Evolutionary conservation across 2,797 vertebrate species (phyloP), one percentile per base, ranked within the genome.

Genomic region (Sternarchorhynchus goeldii): DNA sequence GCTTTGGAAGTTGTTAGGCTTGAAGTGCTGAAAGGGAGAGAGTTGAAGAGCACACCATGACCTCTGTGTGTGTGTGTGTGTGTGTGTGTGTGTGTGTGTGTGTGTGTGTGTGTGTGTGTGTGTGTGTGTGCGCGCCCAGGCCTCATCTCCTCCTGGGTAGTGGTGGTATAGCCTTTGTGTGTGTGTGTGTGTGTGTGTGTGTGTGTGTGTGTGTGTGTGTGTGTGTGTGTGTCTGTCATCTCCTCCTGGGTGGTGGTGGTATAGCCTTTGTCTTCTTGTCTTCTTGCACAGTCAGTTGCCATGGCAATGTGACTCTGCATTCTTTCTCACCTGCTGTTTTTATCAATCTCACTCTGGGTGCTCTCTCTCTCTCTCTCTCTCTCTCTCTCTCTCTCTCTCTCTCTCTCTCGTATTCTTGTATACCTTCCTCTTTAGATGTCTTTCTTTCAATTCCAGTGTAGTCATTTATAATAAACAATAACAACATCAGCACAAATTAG

Each of bases 271-370:
- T 81, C 81, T 83, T 69, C 32, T 57, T 64, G 45, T 45, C 36
- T 75, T 75, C 39, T 4, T 83, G 45, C 58, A 59, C 73, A 72
- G 25, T 76, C 76, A 75, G 81, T 85, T 85, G 60, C 81, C 84
- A 81, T 83, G 70, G 73, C 67, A 70, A 85, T 77, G 0, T 80
- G 73, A 83, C 73, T 80, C 81, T 77, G 76, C 74, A 83, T 85
- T 81, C 70, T 81, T 75, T 62, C 73, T 83, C 78, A 83, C 81
- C 79, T 83, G 79, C 76, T 81, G 79, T 79, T 83, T 85, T 82
- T 79, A 81, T 83, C 73, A 74, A 76, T 82, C 70, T 31, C 69
- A 76, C 76, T 78, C 60, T 53, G 66, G 56, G 58, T 55, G 53
- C 18, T 77, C 58, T 14, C 73, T 67, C 72, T 71, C 8, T 63